A percentile compares a stretch with the other conserved stretches of the same genome.
Evolutionary conservation across 2,888 invertebrate species (phyloP).

Genomic region (Zaprionus obscuricornis): DNA sequence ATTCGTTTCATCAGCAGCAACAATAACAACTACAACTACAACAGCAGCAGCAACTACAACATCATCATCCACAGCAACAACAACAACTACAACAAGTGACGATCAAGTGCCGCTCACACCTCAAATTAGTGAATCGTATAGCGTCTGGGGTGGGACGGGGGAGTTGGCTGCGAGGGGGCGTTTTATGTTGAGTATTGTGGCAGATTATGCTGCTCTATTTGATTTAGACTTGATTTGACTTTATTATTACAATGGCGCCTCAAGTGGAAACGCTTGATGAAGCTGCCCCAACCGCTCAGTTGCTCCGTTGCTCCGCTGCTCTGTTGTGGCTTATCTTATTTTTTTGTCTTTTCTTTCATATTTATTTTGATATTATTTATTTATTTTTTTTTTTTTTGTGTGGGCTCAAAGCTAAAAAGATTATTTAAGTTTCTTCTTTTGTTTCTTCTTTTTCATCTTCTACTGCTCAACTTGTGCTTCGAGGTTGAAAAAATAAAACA

Average conservation of each 20-base stretch:
- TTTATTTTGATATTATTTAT: conserved; percentile 55
- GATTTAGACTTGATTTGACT: conserved; percentile 74
- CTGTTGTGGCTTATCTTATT: conserved; percentile 35
- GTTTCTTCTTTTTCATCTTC: conserved; percentile 28
- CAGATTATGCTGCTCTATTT: conserved; percentile 77
- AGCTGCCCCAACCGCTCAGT: too few species aligned
- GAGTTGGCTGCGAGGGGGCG: neutral
- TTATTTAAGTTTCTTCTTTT: too few species aligned
- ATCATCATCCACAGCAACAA: too few species aligned
- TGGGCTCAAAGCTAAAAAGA: neutral
- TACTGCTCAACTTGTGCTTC: conserved; percentile 52
- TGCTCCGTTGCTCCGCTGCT: conserved; percentile 43
- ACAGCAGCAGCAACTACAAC: conserved; percentile 8
- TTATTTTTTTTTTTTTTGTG: conserved; percentile 1
- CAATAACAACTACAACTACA: conserved; percentile 24
- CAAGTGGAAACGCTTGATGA: too few species aligned
- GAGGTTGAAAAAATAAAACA: conserved; percentile 67
- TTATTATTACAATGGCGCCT: conserved; percentile 79
- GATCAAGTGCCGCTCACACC: conserved; percentile 60
- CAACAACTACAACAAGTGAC: conserved; percentile 42
- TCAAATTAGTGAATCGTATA: conserved; percentile 35
- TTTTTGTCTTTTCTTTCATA: conserved; percentile 49
- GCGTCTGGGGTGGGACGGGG: neutral
- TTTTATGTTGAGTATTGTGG: conserved; percentile 33
- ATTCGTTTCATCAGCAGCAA: too few species aligned